Conservation (phyloP, 2,113 vertebrate genomes). For the Gymnarchus niloticus region DNA sequence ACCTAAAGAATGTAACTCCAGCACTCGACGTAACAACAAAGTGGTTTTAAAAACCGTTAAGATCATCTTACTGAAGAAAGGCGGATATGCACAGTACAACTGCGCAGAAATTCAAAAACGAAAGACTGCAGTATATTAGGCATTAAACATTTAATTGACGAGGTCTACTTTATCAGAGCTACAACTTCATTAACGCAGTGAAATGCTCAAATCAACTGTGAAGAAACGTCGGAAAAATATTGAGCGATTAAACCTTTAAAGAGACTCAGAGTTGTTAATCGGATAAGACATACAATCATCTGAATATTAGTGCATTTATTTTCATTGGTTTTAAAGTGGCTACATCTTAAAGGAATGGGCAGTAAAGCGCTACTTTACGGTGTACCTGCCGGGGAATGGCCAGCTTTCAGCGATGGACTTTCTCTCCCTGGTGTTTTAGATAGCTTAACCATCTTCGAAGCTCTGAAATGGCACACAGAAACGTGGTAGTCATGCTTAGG, state of each 20-base stretch:
- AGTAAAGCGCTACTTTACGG: background rate
- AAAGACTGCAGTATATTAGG: background rate
- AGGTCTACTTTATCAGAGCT: background rate
- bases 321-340: background rate
- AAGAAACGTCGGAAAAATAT: background rate
- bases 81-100: background rate
- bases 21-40: background rate
- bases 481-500: background rate
- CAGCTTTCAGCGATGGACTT: constrained; percentile 20
- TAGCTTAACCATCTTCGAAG: constrained; percentile 12
- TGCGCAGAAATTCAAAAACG: background rate
- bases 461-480: background rate
- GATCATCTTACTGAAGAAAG: background rate
- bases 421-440: background rate
- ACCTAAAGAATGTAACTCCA: background rate
- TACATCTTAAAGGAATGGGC: background rate
- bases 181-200: background rate
- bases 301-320: background rate
- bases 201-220: background rate
- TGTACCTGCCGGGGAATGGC: constrained; percentile 26
- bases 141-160: background rate
- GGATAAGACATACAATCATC: background rate
- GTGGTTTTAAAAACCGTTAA: background rate
- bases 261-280: no score
- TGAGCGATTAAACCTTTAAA: background rate